Base-by-base conservation (phyloP, 2,113 vertebrate genomes). In the Amphiprion percula region DNA sequence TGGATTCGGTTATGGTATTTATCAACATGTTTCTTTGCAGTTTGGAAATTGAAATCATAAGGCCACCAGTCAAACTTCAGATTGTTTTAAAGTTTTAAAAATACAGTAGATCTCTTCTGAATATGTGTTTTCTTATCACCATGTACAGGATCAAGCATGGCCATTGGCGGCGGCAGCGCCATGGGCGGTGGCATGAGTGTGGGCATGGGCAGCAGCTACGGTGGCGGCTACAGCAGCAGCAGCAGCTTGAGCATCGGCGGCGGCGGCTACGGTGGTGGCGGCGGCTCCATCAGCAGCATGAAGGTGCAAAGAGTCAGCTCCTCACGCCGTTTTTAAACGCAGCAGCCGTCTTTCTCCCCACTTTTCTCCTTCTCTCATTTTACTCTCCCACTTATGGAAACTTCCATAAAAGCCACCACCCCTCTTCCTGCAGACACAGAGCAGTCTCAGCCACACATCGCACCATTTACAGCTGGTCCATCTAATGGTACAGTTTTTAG, bases 1-100 rank as follows among this genome's bases (percentile, higher is more conserved):
- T 8, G 30, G 30, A 2, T 2, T 2, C 47, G 44, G 59, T 17
- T 63, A 0, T 0, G 77, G 93, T 95, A 86, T 44, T 91, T 83
- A 49, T 52, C 5, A 2, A 46, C 50, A 50, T 17, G 16, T 53
- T 8, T 50, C 2, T 68, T 19, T 23, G 15, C 44, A 37, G 11
- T 59, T 52, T 6, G 5, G 12, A 1, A 14, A 47, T 1, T 37
- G 2, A 33, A 53, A 33, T 52, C 10, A 41, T 19, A 49, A 58
- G 14, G 1, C 28, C 0, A 37, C 37, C 2, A 55, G 5, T 33
- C 4, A 53, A 39, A 10, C 11, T 14, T 71, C 15, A 56, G 23
- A 66, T n/a, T 53, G 33, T 52, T 39, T 62, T 37, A 24, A 24
- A 37, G 2, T 9, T 37, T 37, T 37, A 37, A 37, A 37, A 44